These are phyloP conservation scores for Drosophila jambulina DNA, from an alignment of 1,140 invertebrate genomes.

Conservation along the genomic window DNA sequence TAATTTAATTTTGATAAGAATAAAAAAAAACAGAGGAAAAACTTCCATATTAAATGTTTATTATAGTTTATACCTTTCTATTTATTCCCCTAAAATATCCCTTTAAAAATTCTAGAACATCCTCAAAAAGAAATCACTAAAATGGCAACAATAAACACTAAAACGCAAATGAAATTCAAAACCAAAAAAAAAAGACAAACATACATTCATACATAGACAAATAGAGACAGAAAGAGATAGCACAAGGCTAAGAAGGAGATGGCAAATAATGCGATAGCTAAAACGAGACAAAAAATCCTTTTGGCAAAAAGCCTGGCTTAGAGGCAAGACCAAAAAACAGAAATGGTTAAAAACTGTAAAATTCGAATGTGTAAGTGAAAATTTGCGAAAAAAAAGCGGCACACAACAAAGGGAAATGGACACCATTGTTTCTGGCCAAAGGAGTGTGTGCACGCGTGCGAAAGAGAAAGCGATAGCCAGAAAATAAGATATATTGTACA, in stretches of 20 bases:
- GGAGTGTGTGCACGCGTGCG: slow-evolving; percentile 22
- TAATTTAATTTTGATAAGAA: too few species aligned
- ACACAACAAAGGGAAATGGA: slow-evolving; percentile 60
- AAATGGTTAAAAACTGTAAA: slow-evolving; percentile 50
- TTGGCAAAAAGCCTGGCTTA: slow-evolving; percentile 61
- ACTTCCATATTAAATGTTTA: too few species aligned
- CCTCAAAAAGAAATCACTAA: slow-evolving; percentile 7
- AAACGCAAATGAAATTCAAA: slow-evolving; percentile 36
- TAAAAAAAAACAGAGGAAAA: too few species aligned
- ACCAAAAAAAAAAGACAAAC: slow-evolving; percentile 11
- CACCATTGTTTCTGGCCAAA: slow-evolving; percentile 52
- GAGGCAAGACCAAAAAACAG: slow-evolving; percentile 10
- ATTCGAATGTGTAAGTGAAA: slow-evolving; percentile 62
- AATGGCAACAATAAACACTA: slow-evolving; percentile 16
- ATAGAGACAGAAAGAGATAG: slow-evolving; percentile 5
- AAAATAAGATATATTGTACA: not conserved
- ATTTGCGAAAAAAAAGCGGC: slow-evolving; percentile 53
- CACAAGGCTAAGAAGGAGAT: slow-evolving; percentile 1
- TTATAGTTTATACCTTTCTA: too few species aligned
- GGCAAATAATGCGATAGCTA: slow-evolving; percentile 12
- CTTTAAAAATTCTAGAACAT: slow-evolving; percentile 1
- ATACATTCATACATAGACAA: slow-evolving; percentile 10
- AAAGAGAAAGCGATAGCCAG: slow-evolving; percentile 9
- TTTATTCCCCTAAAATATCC: too few species aligned
- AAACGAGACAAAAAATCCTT: slow-evolving; percentile 49